Evolutionary conservation across 2,888 invertebrate species (phyloP), one percentile per base, ranked within the genome.

Genomic region (Adelognathus sp.): DNA sequence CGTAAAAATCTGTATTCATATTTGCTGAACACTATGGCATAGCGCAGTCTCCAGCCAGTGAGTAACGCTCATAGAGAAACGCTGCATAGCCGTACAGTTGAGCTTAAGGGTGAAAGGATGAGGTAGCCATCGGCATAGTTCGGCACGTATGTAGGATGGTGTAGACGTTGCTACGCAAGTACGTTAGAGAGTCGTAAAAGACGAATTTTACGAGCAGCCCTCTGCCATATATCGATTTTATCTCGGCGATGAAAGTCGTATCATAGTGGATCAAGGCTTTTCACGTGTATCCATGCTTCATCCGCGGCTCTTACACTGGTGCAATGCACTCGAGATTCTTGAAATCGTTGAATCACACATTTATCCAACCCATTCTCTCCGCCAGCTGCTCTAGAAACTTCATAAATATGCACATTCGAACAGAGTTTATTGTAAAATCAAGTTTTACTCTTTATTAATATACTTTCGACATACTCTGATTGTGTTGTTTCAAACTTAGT

Each of bases 131-230:
- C 44, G 29, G 44, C 14, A 44, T 44, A 44, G 44, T 18, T 44
- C 11, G 11, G 29, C 14, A 11, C n/a, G 29, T 31, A 61, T 29
- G 44, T 29, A 31, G 29, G 11, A 44, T n/a, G 39, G n/a, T 39
- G 9, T 24, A 16, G 41, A 63, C 18, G 61, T 44, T 27, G 44
- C 41, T 11, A 11, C 9, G 33, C 16, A 27, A 39, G 60, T 61
- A 27, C 16, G 39, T 66, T 27, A 54, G 54, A 54, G 54, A 41
- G 41, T 67, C 67, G 54, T 67, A 67, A 67, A 67, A 41, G 54
- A 41, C 54, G 54, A 56, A 67, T 67, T 67, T 67, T 41, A 67
- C 52, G 67, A 67, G 54, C 54, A 54, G 54, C 21, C 50, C 36
- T 52, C 31, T 24, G 18, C 54, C 41, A n/a, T n/a, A 54, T 67